Conservation (phyloP, 2,888 invertebrate genomes). For the Chirona hameri region DNA sequence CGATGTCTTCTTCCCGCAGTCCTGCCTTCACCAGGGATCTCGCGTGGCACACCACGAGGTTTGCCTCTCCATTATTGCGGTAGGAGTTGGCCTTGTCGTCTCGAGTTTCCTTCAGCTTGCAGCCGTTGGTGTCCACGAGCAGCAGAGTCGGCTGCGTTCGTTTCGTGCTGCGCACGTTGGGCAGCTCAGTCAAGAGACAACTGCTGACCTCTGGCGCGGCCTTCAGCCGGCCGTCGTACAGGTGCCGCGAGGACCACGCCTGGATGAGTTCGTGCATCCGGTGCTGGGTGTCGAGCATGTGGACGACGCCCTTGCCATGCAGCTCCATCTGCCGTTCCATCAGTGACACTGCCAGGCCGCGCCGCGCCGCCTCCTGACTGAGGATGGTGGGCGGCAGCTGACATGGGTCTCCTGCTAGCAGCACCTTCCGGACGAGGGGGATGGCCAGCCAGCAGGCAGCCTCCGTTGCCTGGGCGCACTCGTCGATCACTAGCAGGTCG, state of each 20-base stretch:
- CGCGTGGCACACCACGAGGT: constrained; percentile 51
- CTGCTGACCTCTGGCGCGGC: constrained; percentile 47
- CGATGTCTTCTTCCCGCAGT: constrained; percentile 50
- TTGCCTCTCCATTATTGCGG: constrained; percentile 51
- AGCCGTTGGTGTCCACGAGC: constrained; percentile 54
- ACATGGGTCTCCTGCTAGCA: constrained; percentile 53
- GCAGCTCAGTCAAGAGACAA: constrained; percentile 52
- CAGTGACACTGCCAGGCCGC: constrained; percentile 35
- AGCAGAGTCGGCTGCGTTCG: constrained; percentile 48
- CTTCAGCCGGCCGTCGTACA: constrained; percentile 69
- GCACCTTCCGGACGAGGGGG: constrained; percentile 49
- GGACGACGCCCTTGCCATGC: constrained; percentile 55
- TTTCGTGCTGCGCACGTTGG: constrained; percentile 46
- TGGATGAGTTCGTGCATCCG: constrained; percentile 86
- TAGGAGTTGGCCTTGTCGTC: constrained; percentile 45
- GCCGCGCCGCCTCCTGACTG: constrained; percentile 49
- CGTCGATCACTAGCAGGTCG: constrained; percentile 55
- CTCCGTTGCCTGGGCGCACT: constrained; percentile 54
- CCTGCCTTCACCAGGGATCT: constrained; percentile 49
- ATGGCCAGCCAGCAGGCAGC: constrained; percentile 56
- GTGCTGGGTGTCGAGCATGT: constrained; percentile 72
- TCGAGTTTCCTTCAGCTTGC: constrained; percentile 52
- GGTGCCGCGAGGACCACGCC: constrained; percentile 71
- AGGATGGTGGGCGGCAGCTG: constrained; percentile 54
- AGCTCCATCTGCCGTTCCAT: constrained; percentile 41